phyloP scores from a whole-genome alignment of 2,888 invertebrate genomes.

The Petrolisthes manimaculis region DNA sequence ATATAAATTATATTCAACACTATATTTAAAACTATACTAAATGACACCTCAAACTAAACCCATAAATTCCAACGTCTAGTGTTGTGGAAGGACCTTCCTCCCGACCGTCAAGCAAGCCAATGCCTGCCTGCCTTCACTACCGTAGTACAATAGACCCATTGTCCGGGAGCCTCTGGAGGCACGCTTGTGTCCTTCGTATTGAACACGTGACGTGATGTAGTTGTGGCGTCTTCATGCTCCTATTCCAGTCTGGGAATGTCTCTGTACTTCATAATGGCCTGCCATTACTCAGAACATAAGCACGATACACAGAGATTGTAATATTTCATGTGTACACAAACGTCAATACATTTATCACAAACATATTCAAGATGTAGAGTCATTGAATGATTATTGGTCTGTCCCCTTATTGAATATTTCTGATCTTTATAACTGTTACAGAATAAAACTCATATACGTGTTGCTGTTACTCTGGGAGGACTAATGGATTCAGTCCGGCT shows the following conservation, averaged over 20 bases:
- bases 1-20: background rate
- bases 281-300: too few species aligned
- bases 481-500: too few species aligned
- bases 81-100: background rate
- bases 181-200: background rate
- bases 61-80: too few species aligned
- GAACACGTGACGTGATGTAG: background rate
- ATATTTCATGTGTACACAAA: too few species aligned
- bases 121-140: background rate
- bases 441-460: too few species aligned
- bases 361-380: background rate
- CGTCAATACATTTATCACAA: background rate
- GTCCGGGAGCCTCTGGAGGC: background rate
- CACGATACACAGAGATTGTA: too few species aligned
- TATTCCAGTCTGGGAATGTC: background rate
- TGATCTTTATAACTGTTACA: too few species aligned
- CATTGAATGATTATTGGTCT: too few species aligned
- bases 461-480: too few species aligned
- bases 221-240: slow-evolving; percentile 8
- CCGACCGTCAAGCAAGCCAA: background rate
- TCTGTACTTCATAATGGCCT: background rate
- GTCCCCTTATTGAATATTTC: too few species aligned
- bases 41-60: too few species aligned
- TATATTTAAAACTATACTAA: too few species aligned
- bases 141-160: background rate